Base-by-base conservation (phyloP, 2,888 invertebrate genomes). In the Alcis repandata region DNA sequence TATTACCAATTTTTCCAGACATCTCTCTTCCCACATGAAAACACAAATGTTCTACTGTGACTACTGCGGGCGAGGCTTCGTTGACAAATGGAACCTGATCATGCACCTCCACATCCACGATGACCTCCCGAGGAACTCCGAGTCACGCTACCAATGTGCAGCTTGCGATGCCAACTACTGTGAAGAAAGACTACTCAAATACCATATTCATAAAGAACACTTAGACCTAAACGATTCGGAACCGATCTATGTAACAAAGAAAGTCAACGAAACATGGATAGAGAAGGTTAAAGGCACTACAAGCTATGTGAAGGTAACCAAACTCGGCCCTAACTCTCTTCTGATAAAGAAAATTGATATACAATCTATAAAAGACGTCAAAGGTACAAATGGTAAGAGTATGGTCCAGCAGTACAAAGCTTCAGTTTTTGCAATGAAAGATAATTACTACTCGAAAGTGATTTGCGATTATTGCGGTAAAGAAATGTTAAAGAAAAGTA, bases 401-500 rank as follows among this genome's bases (percentile, higher is more conserved):
- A 62, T 67, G 8, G 78, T 77, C 36, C 74, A 68, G 19, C 71
- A 72, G 9, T 83, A 76, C 22, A 78, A 82, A 0, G 75, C 74
- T 0, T 82, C 82, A 0, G 73, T 79, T 0, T 84, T 85, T n/a
- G 83, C 86, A 0, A 61, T 63, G 17, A 78, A 77, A 11, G 76
- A 81, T 27, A 78, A 74, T 1, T 82, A 86, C 1, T 88, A 87
- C 71, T 85, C 84, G 0, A 86, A 83, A 73, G 91, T 86, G 0
- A 73, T 84, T 0, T 91, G 91, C 57, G 87, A 91, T 72, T 90
- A 90, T 69, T 91, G 91, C 17, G 83, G 87, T 0, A 91, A 89
- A 36, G 86, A 87, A 52, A 90, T 91, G 91, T 19, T 89, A 7
- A 92, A 91, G 56, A 92, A 92, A 27, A 91, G 91, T 69, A 67